Base-by-base conservation (phyloP, 1,140 invertebrate species). In the Mactra quadrangularis region DNA sequence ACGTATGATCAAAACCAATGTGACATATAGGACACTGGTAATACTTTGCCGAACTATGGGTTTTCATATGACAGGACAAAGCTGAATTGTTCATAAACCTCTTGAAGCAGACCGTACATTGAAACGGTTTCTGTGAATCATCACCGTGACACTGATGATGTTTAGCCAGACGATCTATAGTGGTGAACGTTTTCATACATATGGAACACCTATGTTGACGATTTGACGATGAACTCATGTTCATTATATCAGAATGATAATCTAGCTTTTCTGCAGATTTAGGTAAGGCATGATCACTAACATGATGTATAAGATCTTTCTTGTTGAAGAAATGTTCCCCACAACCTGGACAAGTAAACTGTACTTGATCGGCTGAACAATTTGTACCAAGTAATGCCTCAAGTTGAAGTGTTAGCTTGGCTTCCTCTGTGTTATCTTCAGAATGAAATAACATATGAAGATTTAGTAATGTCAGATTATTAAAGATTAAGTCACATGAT, bases 1-100 rank as follows among this genome's bases (percentile, higher is more conserved):
- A 89, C 27, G 96, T 94, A 85, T 96, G 95, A 79, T 91, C 90
- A 66, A 92, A 93, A 1, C 89, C 89, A 31, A 88, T 68, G 29
- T 87, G 83, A 90, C 96, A 97, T 85, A 97, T 95, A 0, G 96
- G 95, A 91, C 96, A 97, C 89, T 96, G 95, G 86, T 96, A 96
- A 52, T 91, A 93, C 74, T 93, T 93, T 68, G 89, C 88, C 27
- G 92, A 90, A 77, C 90, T 92, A 91, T 97, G 96, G 3, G 94
- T 95, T 93, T 96, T 96, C 66, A 96, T 90, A 90, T 97, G 96
- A 91, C 95, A 95, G 7, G 95, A 94, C 25, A 97, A 91, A 13
- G 96, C 96, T 0, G 95, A 96, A 89, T 96, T 96, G 81, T 95
- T 96, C 88, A 96, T 94, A 91, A 97, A 96, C 81, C 90, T 82